These are phyloP conservation scores for Hyperopisus bebe DNA, from an alignment of 2,113 vertebrate genomes.

Conservation along the genomic window DNA sequence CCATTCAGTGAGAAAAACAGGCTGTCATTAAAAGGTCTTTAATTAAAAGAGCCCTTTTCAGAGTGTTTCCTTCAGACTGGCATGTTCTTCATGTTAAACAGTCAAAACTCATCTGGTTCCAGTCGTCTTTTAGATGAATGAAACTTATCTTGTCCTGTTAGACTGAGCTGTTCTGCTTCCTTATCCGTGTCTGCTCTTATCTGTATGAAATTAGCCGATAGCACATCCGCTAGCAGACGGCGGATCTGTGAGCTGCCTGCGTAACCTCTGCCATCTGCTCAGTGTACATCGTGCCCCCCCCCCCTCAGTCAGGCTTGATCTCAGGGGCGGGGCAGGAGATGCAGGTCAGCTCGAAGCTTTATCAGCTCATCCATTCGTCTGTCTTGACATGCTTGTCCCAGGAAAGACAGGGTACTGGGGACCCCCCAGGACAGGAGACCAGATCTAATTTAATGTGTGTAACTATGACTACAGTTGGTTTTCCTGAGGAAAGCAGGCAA, in stretches of 20 bases:
- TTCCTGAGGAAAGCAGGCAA: not conserved
- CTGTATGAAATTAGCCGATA: not conserved
- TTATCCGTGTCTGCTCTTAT: not conserved
- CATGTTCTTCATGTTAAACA: not conserved
- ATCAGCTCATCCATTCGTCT: not conserved
- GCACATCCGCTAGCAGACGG: not conserved
- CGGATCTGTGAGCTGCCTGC: not conserved
- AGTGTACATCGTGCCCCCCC: not conserved
- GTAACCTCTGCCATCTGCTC: not conserved
- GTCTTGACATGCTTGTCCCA: not conserved
- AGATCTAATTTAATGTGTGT: not conserved
- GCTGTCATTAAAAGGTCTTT: not conserved
- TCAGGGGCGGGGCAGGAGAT: not conserved
- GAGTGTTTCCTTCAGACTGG: not conserved
- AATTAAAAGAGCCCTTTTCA: not conserved
- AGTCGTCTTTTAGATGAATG: not conserved
- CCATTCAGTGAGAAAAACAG: not conserved
- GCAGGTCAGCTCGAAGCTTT: not conserved
- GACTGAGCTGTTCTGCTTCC: not conserved
- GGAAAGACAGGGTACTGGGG: not conserved
- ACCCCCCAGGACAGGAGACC: not conserved
- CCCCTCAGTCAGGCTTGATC: not conserved
- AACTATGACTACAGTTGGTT: not conserved
- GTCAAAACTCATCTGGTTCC: not conserved
- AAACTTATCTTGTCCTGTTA: slow-evolving; percentile 1